These are phyloP conservation scores for Rhinella marina DNA, from an alignment of 2,797 vertebrate species.

Conservation along the genomic window DNA sequence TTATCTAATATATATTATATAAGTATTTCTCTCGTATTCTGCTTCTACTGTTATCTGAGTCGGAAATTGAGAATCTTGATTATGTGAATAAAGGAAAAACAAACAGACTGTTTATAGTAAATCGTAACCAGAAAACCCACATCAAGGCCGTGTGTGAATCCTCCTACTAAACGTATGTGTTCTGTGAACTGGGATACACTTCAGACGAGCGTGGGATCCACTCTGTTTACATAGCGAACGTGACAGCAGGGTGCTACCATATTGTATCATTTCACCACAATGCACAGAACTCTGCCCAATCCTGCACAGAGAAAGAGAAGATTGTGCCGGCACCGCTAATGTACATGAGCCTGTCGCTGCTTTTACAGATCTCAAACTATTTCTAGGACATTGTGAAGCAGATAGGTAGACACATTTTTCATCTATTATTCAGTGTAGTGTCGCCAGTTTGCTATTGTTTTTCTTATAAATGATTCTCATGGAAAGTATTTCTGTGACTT, in stretches of 20 bases:
- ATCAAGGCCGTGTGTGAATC: slow-evolving; percentile 4
- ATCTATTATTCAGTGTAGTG: slow-evolving; percentile 21
- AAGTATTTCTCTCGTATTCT: neutral
- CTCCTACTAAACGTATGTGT: slow-evolving; percentile 36
- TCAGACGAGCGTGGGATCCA: slow-evolving; percentile 23
- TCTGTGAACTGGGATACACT: slow-evolving; percentile 24
- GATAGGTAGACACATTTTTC: slow-evolving; percentile 22
- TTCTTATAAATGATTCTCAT: slow-evolving; percentile 6
- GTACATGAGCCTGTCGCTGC: neutral
- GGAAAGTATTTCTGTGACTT: slow-evolving; percentile 22
- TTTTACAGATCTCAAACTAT: slow-evolving; percentile 5
- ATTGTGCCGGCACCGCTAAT: neutral
- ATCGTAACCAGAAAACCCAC: neutral
- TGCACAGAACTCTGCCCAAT: neutral
- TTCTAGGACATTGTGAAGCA: slow-evolving; percentile 21
- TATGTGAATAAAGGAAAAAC: neutral
- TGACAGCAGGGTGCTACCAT: neutral
- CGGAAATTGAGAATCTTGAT: neutral
- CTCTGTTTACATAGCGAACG: neutral
- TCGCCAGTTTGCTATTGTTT: slow-evolving; percentile 4
- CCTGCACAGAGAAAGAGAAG: neutral
- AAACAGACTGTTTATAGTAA: slow-evolving; percentile 27
- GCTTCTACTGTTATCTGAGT: neutral
- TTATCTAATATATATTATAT: too few species aligned
- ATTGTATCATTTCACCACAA: neutral